Evolutionary conservation across 2,113 vertebrate genomes (phyloP).

Genomic region (Podarcis raffonei): DNA sequence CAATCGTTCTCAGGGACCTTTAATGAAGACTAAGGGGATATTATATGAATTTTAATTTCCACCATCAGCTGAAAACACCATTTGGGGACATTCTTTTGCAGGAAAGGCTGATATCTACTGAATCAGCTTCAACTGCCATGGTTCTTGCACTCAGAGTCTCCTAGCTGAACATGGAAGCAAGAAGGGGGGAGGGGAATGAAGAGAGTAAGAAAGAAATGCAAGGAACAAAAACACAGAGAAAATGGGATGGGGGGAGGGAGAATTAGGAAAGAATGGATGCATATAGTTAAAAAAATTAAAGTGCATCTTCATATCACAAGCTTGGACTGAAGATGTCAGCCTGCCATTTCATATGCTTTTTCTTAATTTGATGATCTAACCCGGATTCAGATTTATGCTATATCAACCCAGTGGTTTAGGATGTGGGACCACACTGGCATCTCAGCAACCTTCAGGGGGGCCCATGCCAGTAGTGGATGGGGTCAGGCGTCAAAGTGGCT

Average conservation of each 20-base stretch:
- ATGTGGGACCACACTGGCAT: too few relatives aligned
- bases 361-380: too few relatives aligned
- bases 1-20: slow-evolving; percentile 12
- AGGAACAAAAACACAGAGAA: neutral
- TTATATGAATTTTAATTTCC: slow-evolving; percentile 23
- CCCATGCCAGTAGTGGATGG: too few relatives aligned
- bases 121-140: neutral
- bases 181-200: neutral
- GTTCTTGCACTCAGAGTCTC: neutral
- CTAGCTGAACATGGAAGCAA: neutral
- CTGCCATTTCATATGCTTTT: neutral
- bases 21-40: slow-evolving; percentile 14
- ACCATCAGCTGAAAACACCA: slow-evolving; percentile 10
- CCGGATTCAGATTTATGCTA: too few relatives aligned
- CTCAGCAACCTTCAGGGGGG: too few relatives aligned
- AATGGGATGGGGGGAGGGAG: too few relatives aligned
- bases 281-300: neutral
- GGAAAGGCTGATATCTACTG: neutral
- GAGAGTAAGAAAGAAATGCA: neutral
- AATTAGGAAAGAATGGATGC: neutral
- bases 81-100: neutral
- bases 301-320: neutral
- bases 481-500: too few relatives aligned
- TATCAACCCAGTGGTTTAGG: too few relatives aligned
- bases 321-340: neutral